Conservation (phyloP, 2,113 vertebrate genomes). For the Pedionomus torquatus region DNA sequence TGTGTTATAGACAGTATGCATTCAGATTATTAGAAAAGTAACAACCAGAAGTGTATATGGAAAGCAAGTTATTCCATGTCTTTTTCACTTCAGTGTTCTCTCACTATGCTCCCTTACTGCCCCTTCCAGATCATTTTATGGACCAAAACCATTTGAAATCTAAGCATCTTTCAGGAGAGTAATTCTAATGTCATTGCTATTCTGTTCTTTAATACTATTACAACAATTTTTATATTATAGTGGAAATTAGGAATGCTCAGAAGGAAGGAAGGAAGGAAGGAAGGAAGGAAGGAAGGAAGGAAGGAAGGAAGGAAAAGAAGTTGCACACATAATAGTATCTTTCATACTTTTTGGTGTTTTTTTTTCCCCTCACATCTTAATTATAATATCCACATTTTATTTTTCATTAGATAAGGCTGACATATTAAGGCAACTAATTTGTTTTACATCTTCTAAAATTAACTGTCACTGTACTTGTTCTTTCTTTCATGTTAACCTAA, state of each 20-base stretch:
- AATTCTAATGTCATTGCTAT: not conserved
- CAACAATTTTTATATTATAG: not conserved
- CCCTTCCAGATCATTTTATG: not conserved
- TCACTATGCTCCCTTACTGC: not conserved
- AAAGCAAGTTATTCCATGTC: not conserved
- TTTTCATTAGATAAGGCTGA: not conserved
- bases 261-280: not conserved
- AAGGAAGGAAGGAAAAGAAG: no score
- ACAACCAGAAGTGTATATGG: not conserved
- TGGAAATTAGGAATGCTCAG: not conserved
- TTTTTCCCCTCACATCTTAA: not conserved
- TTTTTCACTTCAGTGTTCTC: not conserved
- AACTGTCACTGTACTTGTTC: not conserved
- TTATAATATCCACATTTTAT: not conserved
- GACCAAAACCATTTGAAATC: not conserved
- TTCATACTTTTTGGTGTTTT: not conserved
- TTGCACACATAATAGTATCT: not conserved
- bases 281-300: no score
- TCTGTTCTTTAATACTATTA: not conserved
- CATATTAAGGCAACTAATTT: constrained; percentile 1
- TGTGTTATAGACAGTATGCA: not conserved
- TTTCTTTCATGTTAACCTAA: constrained; percentile 2
- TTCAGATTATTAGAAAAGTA: not conserved
- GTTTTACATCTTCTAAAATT: constrained; percentile 28
- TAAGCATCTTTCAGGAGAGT: not conserved